Base-by-base conservation (phyloP, 2,888 invertebrate species). In the Hydraecia micacea region DNA sequence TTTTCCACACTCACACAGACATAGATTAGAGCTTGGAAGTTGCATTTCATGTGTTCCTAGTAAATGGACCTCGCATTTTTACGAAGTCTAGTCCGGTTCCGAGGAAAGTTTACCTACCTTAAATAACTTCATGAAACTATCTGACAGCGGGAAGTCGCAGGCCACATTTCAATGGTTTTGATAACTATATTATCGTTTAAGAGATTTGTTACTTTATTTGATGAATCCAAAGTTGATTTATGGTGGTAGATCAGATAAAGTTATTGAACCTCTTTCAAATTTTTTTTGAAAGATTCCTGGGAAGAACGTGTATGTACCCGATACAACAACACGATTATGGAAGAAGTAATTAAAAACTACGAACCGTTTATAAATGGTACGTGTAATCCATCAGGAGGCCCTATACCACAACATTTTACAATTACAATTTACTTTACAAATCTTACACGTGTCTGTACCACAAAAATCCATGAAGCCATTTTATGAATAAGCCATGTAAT, bases 51-150 rank as follows among this genome's bases (percentile, higher is more conserved):
- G 86, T 13, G 42, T 32, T 87, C 94, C 94, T 94, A 89, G 94
- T 95, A 88, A 79, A 80, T 88, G 90, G 91, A 91, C 91, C 90
- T 90, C 91, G 90, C 89, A 91, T 93, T 94, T 94, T 94, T 93
- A 91, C 90, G 93, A 93, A 93, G 90, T 91, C 89, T 89, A 63
- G 80, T 80, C 81, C 83, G 89, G 42, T 46, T 28, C 18, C 15
- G 28, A 42, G 58, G 58, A 69, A 80, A 69, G n/a, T 63, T 68
- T 78, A 25, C 4, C 5, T 4, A 60, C 8, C 63, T 62, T 3
- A 60, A 67, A 73, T 2, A 52, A 6, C 18, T 63, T 36, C 1
- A 21, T 42, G 55, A 72, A 71, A 67, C 58, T 63, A 58, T 70
- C 18, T 28, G 15, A 1, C 0, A 9, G 13, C 25, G 25, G 9